Evolutionary conservation across 2,888 invertebrate species (phyloP), one percentile per base, ranked within the genome.

Genomic region (Keiferia lycopersicella): DNA sequence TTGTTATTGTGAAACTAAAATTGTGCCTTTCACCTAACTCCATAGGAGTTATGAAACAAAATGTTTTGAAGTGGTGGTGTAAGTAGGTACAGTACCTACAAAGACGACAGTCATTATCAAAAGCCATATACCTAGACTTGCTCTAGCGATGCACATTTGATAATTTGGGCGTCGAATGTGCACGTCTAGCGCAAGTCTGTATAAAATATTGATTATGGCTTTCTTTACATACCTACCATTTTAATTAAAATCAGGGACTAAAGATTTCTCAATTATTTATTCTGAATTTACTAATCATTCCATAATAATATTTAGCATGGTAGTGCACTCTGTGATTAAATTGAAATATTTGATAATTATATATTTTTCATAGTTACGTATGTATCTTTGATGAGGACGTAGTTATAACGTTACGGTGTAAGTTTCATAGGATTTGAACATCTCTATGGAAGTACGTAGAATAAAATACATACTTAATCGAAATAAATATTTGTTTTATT

Each of bases 401-500:
- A 26, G n/a, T 26, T 26, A 77, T 86, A 81, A 80, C 79, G 78
- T 75, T 41, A 60, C 45, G 26, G 48, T 81, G 84, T 87, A 88
- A 89, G 83, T 88, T 88, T 83, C 86, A 78, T 82, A 71, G 79
- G 80, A 82, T 81, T 73, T 74, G 70, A 62, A 34, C 69, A 65
- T 75, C 82, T 88, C 82, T 85, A 77, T 85, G 84, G 77, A 88
- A 88, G 86, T 88, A 85, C 86, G 79, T 88, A 88, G 83, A 84
- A 81, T 84, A 85, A 82, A 76, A 81, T 20, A 53, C 12, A 22
- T 80, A 80, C 26, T 8, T 50, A 81, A 78, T 71, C 71, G 68
- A 64, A 69, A 66, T 60, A 50, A 7, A 58, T 18, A 63, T 63
- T 67, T 69, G 70, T 65, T 64, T 53, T 48, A 22, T 61, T 39